Percentiles rank a stretch among this genome's conserved stretches.
Evolutionary conservation across 2,113 vertebrate genomes (phyloP).

Genomic region (Trichechus manatus): DNA sequence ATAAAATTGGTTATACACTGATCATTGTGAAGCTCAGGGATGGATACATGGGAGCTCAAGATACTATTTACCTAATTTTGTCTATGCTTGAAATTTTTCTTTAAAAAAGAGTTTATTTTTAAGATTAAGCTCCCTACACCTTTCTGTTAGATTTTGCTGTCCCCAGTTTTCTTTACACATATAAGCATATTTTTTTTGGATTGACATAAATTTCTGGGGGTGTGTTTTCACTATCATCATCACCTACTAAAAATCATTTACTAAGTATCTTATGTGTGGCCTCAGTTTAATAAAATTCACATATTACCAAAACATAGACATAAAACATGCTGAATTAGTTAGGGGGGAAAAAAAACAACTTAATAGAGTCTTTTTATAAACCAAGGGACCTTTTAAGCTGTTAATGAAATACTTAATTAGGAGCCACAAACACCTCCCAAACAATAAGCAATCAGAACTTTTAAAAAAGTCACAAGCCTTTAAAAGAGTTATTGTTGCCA

Average conservation of each 20-base stretch:
- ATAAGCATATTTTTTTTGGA: neutral
- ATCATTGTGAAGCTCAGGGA: neutral
- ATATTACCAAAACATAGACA: neutral
- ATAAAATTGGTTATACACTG: neutral
- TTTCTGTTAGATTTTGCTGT: constrained; percentile 2
- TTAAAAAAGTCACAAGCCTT: constrained; percentile 56
- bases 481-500: constrained; percentile 51
- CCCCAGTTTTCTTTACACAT: constrained; percentile 3
- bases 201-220: constrained; percentile 31
- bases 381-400: constrained; percentile 46
- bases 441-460: constrained; percentile 66
- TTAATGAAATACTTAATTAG: constrained; percentile 73
- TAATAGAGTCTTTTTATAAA: constrained; percentile 51
- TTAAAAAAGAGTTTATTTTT: neutral
- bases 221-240: constrained; percentile 18
- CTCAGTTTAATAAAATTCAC: constrained; percentile 57
- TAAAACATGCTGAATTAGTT: constrained; percentile 27
- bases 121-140: neutral
- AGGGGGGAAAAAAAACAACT: neutral
- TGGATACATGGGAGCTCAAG: neutral
- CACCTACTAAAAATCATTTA: constrained; percentile 48
- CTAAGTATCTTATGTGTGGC: neutral
- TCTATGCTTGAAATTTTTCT: neutral
- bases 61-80: constrained; percentile 19
- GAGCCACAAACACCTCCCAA: constrained; percentile 43